Base-by-base conservation (phyloP, 2,113 vertebrate genomes). In the Anolis carolinensis region DNA sequence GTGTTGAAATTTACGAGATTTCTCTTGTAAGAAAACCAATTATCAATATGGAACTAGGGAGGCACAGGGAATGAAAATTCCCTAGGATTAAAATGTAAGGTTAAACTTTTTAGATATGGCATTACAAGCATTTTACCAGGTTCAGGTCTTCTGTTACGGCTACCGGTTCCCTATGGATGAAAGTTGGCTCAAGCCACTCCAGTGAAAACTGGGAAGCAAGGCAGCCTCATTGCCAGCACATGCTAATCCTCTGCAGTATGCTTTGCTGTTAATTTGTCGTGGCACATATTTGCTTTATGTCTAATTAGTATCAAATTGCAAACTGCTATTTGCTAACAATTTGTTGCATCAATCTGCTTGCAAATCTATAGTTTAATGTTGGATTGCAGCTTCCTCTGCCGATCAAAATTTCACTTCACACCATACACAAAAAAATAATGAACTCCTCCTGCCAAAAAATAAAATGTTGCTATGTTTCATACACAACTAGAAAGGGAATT, bases 261-360 rank as follows among this genome's bases (percentile, higher is more conserved):
- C 96, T 96, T 97, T 95, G 93, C 96, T 96, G 96, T 95, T 97
- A 97, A 97, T 97, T 97, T 96, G 96, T 97, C 96, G 96, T 95
- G 95, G 95, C 96, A 96, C 96, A 96, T 97, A 97, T 97, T 96
- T 97, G 96, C 96, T 95, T 97, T 97, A 96, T 97, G 96, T 97
- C 96, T 97, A 97, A 97, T 97, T 97, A 97, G 95, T 96, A 97
- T 97, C 96, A 96, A 96, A 96, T 97, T 97, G 96, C 97, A 97
- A 97, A 97, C 95, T 97, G 97, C 96, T 97, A 97, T 97, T 97
- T 97, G 96, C 96, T 97, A 96, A 97, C 97, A 97, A 97, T 97
- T 97, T 96, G 95, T 97, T 97, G 95, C 96, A 97, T 97, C 96
- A 97, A 97, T 97, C 96, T 97, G 96, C 96, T 96, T 97, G 95